phyloP scores from a whole-genome alignment of 1,140 invertebrate genomes.

The Rhizoglyphus robini region DNA sequence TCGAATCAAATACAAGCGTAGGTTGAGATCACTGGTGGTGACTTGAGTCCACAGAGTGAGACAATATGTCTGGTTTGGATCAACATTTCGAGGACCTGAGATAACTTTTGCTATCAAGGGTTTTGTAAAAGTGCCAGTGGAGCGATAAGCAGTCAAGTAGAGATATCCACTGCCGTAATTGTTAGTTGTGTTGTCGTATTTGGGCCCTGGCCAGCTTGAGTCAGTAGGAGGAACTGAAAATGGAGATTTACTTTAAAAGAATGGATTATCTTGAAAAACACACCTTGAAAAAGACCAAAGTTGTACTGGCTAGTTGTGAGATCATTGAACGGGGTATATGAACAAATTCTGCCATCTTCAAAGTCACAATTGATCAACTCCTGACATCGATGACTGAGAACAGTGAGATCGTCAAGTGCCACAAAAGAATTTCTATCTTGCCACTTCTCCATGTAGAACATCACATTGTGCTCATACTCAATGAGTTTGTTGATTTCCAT shows the following conservation, averaged over 20 bases:
- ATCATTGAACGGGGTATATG: neutral
- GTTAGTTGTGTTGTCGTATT: neutral
- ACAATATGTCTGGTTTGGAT: neutral
- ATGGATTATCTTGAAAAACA: no score
- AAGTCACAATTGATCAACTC: constrained; percentile 22
- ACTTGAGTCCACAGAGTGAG: neutral
- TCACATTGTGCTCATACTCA: neutral
- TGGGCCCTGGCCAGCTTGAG: constrained; percentile 3
- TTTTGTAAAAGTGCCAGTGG: neutral
- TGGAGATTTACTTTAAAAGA: no score
- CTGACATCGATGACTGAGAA: constrained; percentile 12
- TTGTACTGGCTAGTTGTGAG: neutral
- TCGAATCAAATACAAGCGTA: neutral
- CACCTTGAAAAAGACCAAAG: neutral
- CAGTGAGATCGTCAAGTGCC: constrained; percentile 24
- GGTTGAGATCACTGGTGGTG: neutral
- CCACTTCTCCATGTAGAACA: constrained; percentile 1
- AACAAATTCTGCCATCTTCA: constrained; percentile 14
- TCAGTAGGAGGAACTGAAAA: neutral
- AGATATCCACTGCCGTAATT: constrained; percentile 1
- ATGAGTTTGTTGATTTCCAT: neutral
- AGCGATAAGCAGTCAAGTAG: neutral
- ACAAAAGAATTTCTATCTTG: constrained; percentile 1
- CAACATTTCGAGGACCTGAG: neutral
- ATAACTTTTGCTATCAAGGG: neutral